Conservation (phyloP, 2,888 invertebrate genomes). For the Sarcophaga variegata region DNA sequence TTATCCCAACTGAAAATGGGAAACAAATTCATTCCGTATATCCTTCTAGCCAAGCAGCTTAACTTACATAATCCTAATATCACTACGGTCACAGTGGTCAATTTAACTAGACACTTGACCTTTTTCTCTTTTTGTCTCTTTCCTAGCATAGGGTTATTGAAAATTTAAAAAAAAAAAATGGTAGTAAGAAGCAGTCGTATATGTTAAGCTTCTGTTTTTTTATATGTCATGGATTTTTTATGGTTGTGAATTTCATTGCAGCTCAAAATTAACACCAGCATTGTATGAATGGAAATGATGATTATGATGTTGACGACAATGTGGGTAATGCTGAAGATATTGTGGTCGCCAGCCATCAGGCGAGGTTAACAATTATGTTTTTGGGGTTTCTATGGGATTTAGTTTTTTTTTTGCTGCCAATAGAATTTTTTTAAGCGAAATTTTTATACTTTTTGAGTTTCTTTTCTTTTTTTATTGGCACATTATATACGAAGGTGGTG, state of each 20-base stretch:
- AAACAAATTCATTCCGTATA: slow-evolving; percentile 36
- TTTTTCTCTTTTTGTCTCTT: slow-evolving; percentile 58
- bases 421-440: background rate
- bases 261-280: slow-evolving; percentile 56
- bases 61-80: slow-evolving; percentile 79
- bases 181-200: slow-evolving; percentile 28
- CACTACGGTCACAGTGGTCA: slow-evolving; percentile 74
- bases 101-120: slow-evolving; percentile 76
- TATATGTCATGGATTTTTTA: slow-evolving; percentile 51
- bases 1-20: slow-evolving; percentile 29
- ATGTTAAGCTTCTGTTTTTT: slow-evolving; percentile 17
- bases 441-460: background rate
- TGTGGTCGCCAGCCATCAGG: slow-evolving; percentile 50
- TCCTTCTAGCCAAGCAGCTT: slow-evolving; percentile 75
- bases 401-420: background rate
- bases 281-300: background rate
- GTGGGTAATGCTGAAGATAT: slow-evolving; percentile 1
- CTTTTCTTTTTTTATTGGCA: background rate
- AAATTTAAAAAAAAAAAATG: slow-evolving; percentile 7
- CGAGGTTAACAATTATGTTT: slow-evolving; percentile 65
- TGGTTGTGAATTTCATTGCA: slow-evolving; percentile 58
- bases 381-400: slow-evolving; percentile 28
- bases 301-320: background rate
- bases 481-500: background rate
- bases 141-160: slow-evolving; percentile 23